Percentiles rank a stretch among this genome's conserved stretches.
These are phyloP conservation scores for Propsilocerus akamusi DNA, from an alignment of 1,140 invertebrate species.

Conservation along the genomic window DNA sequence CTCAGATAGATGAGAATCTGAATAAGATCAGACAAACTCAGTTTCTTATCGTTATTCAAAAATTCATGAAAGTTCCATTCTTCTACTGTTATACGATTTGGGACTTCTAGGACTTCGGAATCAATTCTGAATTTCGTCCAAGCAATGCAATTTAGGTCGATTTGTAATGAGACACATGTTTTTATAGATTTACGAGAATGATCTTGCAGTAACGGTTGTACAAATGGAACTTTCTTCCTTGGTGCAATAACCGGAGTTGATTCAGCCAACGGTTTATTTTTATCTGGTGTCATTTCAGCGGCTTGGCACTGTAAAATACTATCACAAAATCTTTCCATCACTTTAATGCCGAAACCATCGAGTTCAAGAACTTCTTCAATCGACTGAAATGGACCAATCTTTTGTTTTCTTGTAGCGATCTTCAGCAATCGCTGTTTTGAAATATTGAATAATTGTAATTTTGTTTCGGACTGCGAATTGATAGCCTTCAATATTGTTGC, in stretches of 20 bases:
- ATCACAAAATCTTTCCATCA: conserved; percentile 15
- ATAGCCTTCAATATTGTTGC: neutral
- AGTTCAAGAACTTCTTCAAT: conserved; percentile 15
- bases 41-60: conserved; percentile 16
- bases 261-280: conserved; percentile 11
- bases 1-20: conserved; percentile 15
- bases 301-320: conserved; percentile 9
- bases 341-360: conserved; percentile 18
- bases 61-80: neutral
- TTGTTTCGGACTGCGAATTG: neutral
- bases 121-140: conserved; percentile 15
- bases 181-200: neutral
- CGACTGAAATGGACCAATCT: conserved; percentile 13
- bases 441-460: conserved; percentile 15
- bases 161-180: conserved; percentile 16
- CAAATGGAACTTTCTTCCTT: neutral
- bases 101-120: neutral
- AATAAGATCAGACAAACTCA: conserved; percentile 16
- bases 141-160: conserved; percentile 17
- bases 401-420: conserved; percentile 13
- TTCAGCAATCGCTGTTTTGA: conserved; percentile 15
- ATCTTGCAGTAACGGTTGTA: conserved; percentile 11
- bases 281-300: neutral
- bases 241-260: conserved; percentile 10
- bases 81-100: neutral